Evolutionary conservation across 2,888 invertebrate species (phyloP), one percentile per base, ranked within the genome.

Genomic region (Rhagophthalmus giganteus): DNA sequence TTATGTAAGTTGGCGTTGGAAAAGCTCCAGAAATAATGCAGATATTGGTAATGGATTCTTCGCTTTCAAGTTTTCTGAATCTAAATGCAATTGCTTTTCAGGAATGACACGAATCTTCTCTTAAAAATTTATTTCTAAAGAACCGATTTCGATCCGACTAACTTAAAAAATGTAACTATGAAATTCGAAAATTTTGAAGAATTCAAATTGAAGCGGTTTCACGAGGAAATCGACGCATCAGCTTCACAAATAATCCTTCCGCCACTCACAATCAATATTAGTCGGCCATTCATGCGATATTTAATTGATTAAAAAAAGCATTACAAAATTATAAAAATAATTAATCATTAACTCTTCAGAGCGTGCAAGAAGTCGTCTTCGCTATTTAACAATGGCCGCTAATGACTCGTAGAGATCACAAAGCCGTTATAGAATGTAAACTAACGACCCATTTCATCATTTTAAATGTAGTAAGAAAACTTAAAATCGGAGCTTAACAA

Each of bases 361-460:
- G 61, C 42, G 53, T 54, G 55, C 57, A 66, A 69, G 67, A 68
- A 66, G 66, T 63, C 61, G 62, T 68, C 38, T 60, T 63, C 64
- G 65, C 64, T 61, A 61, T 56, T 34, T 54, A 55, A 72, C 71
- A 72, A 72, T 71, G 64, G 57, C 49, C 64, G 66, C 67, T 72
- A 72, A 72, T 72, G 71, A 70, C 64, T 70, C 69, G 69, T 69
- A 67, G 60, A 67, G 63, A 58, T 70, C 69, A 70, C 69, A 70
- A 68, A 69, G 70, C 67, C 63, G 62, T 62, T 67, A 66, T 64
- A 71, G 70, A 71, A 71, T 70, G 69, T 65, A 66, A 71, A 69
- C 71, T 72, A 73, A 73, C 71, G 73, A 73, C 70, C 69, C 72
- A 62, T 72, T 71, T 73, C 71, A 73, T 73, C 69, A 68, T 66